These are phyloP conservation scores for Burhinus bistriatus DNA, from an alignment of 2,113 vertebrate genomes.

Conservation along the genomic window DNA sequence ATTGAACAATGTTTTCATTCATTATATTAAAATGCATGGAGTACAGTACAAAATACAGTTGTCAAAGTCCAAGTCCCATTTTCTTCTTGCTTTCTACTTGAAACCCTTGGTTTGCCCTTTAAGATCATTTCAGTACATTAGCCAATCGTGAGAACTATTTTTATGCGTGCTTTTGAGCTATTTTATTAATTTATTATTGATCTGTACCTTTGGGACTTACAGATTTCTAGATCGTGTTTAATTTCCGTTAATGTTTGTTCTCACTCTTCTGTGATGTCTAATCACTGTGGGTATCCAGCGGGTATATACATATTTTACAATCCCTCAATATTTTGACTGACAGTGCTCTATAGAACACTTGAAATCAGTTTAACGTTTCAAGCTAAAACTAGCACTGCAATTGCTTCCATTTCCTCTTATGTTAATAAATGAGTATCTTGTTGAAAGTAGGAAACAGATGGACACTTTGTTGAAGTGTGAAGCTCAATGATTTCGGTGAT, in stretches of 20 bases:
- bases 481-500: neutral
- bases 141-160: neutral
- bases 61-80: neutral
- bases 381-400: neutral
- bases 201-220: neutral
- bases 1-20: neutral
- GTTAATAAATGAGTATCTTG: neutral
- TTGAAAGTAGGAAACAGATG: conserved; percentile 14
- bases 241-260: neutral
- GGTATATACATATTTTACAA: neutral
- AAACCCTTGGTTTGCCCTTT: neutral
- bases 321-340: neutral
- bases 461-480: neutral
- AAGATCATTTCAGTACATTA: neutral
- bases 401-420: neutral
- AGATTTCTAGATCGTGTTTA: neutral
- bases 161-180: neutral
- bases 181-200: neutral
- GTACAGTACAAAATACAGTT: neutral
- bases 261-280: neutral
- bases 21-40: neutral
- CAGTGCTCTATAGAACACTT: neutral
- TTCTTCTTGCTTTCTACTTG: neutral
- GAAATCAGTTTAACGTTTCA: neutral
- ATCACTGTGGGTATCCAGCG: neutral